Percentiles rank a stretch among this genome's conserved stretches.
Conservation (phyloP, 2,888 invertebrate genomes). For the Diploptera punctata region DNA sequence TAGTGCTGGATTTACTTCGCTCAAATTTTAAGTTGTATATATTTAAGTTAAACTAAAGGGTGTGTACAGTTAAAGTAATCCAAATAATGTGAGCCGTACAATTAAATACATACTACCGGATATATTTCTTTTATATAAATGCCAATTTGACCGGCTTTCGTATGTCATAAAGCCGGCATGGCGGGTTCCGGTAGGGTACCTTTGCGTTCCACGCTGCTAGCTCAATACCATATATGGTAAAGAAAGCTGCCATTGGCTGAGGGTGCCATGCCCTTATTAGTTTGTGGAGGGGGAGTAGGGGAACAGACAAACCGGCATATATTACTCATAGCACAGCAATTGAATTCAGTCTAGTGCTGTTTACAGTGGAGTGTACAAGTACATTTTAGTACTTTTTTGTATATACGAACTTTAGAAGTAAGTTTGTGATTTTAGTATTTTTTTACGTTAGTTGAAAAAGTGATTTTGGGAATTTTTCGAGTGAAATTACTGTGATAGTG, state of each 20-base stretch:
- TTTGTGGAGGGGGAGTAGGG: slow-evolving; percentile 54
- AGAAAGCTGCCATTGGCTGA: slow-evolving; percentile 70
- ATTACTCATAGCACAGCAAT: slow-evolving; percentile 38
- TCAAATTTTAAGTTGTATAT: no score
- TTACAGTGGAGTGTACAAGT: not conserved
- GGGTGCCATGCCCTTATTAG: slow-evolving; percentile 48
- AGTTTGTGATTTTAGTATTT: not conserved
- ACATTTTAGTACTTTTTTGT: slow-evolving; percentile 6
- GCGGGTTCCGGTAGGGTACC: slow-evolving; percentile 38
- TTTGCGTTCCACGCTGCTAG: slow-evolving; percentile 38
- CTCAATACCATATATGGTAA: slow-evolving; percentile 80
- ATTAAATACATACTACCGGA: not conserved
- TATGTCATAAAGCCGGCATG: slow-evolving; percentile 14
- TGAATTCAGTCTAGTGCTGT: slow-evolving; percentile 40
- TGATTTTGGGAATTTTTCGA: not conserved
- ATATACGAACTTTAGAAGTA: slow-evolving; percentile 5
- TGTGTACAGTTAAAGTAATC: no score
- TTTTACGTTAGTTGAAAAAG: not conserved
- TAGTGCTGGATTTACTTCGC: no score
- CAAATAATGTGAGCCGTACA: no score
- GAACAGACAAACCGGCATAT: slow-evolving; percentile 42
- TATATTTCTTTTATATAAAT: slow-evolving; percentile 3
- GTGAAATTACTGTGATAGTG: not conserved
- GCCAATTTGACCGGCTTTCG: slow-evolving; percentile 17
- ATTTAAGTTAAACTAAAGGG: no score